phyloP scores from a whole-genome alignment of 1,140 invertebrate species.

The Delia radicum region DNA sequence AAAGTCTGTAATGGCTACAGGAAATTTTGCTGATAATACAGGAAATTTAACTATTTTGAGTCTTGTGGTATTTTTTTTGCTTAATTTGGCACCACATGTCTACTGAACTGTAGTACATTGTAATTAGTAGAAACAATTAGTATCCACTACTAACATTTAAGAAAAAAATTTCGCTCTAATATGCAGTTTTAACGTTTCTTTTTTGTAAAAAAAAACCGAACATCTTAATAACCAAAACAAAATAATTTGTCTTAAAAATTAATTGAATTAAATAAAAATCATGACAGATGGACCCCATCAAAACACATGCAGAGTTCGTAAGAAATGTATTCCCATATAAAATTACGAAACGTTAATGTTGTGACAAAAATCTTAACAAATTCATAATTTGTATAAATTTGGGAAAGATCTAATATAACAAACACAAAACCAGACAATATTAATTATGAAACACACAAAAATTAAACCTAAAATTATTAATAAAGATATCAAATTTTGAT shows the following conservation, averaged over 20 bases:
- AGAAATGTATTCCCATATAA: background rate
- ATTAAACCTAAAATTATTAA: background rate
- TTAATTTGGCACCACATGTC: no score
- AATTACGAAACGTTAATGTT: background rate
- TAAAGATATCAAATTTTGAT: background rate
- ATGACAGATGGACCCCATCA: background rate
- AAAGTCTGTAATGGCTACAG: no score
- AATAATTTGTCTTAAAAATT: background rate
- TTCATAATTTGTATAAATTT: background rate
- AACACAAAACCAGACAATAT: background rate
- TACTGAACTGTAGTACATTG: no score
- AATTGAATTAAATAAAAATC: background rate
- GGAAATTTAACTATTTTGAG: no score
- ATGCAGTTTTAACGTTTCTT: background rate
- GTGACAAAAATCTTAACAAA: background rate
- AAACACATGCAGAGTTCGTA: background rate
- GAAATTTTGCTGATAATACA: no score
- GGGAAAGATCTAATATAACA: no score
- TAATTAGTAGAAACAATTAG: no score
- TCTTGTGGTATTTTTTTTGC: no score
- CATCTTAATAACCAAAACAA: no score
- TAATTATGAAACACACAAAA: background rate
- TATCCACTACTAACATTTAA: no score
- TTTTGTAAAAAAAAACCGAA: no score
- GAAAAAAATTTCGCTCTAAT: no score